Base-by-base conservation (phyloP, 2,113 vertebrate genomes). In the Macheiramphus alcinus region DNA sequence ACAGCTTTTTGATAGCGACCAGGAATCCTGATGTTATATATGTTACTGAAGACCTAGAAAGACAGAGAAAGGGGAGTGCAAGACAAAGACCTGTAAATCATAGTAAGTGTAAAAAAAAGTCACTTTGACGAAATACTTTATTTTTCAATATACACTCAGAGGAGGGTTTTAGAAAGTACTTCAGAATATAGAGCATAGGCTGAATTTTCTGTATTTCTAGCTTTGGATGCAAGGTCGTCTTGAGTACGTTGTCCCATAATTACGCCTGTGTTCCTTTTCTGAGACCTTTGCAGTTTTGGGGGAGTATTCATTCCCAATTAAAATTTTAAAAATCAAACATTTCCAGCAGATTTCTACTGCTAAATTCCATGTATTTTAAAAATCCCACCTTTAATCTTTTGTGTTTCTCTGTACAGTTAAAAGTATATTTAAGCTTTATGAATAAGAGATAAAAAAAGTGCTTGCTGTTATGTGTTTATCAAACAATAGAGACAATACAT, bases 201-300 rank as follows among this genome's bases (percentile, higher is more conserved):
- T 86, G 59, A 76, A 27, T 22, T 65, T 79, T 43, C 52, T 80
- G 11, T 42, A 21, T 83, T 88, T 91, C 17, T 65, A 56, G 10
- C 18, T 91, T 80, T 88, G 66, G 23, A 53, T 3, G 17, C 3
- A 71, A 61, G 18, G 10, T 29, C 3, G 6, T 45, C 26, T 45
- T 52, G 7, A 29, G 8, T 31, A 56, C 1, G 0, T 29, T 68
- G 18, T 7, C 3, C 1, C 4, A 5, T 71, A 59, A 73, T 83
- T 22, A 82, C 7, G 10, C 7, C 10, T 38, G 7, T 43, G 43
- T 25, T 80, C 18, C 5, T 88, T 55, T 31, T 50, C 27, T 47
- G 42, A 71, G 34, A 72, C 5, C 7, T 67, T 36, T 82, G 32
- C 81, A 43, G 4, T 87, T 70, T 90, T 47, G 18, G 3, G 4